These are phyloP conservation scores for Pedionomus torquatus DNA, from an alignment of 2,113 vertebrate species.

Conservation along the genomic window DNA sequence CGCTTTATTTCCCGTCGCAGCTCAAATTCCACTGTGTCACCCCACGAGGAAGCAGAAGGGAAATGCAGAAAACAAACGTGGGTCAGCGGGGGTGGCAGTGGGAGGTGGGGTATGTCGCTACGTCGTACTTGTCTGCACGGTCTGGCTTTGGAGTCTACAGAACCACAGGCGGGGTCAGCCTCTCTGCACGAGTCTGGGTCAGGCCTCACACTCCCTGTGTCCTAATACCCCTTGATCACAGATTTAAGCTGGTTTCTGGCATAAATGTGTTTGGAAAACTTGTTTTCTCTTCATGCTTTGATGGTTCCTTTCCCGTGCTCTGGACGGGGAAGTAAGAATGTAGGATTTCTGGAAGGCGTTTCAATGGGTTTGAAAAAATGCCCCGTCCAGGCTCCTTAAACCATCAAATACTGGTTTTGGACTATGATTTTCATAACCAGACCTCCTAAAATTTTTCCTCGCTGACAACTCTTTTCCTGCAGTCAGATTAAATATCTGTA, in stretches of 20 bases:
- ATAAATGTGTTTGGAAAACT: neutral
- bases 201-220: neutral
- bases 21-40: constrained; percentile 92
- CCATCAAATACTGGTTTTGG: neutral
- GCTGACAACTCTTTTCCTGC: neutral
- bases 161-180: neutral
- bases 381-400: neutral
- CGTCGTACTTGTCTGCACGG: neutral
- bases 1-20: constrained; percentile 90
- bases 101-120: neutral
- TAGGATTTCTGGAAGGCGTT: neutral
- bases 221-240: neutral
- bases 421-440: neutral
- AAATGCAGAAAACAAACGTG: constrained; percentile 15
- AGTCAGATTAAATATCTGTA: neutral
- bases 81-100: neutral
- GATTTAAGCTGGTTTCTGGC: neutral
- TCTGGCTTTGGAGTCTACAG: neutral
- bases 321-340: neutral
- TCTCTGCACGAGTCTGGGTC: neutral
- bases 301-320: neutral
- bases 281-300: neutral
- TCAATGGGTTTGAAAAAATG: neutral
- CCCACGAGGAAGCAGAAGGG: neutral
- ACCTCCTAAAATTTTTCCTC: neutral